Evolutionary conservation across 1,140 invertebrate species (phyloP).

Genomic region (Aricia agestis): DNA sequence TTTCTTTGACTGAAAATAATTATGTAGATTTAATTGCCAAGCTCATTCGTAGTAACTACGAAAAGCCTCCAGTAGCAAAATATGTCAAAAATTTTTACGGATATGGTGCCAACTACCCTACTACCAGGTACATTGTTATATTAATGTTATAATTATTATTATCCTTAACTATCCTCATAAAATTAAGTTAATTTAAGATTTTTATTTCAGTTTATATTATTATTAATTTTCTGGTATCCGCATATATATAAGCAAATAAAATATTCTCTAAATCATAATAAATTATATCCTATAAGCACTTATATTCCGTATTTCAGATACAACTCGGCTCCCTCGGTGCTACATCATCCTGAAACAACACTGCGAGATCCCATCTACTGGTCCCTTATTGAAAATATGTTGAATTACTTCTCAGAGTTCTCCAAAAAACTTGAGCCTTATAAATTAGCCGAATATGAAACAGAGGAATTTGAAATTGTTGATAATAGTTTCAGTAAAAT

Average conservation of each 20-base stretch:
- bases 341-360: slow-evolving; percentile 77
- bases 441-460: slow-evolving; percentile 75
- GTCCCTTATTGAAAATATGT: slow-evolving; percentile 77
- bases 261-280: too few relatives aligned
- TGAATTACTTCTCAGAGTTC: slow-evolving; percentile 77
- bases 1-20: slow-evolving; percentile 51
- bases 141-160: neutral
- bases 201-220: too few relatives aligned
- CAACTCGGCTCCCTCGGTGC: slow-evolving; percentile 68
- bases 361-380: slow-evolving; percentile 81
- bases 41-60: slow-evolving; percentile 54
- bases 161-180: too few relatives aligned
- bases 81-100: slow-evolving; percentile 52
- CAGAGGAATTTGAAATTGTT: slow-evolving; percentile 72
- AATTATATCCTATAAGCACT: neutral
- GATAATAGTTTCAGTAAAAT: slow-evolving; percentile 64
- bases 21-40: slow-evolving; percentile 51
- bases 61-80: slow-evolving; percentile 49
- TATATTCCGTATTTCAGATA: slow-evolving; percentile 47
- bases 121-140: slow-evolving; percentile 41
- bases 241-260: too few relatives aligned
- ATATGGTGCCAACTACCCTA: slow-evolving; percentile 46
- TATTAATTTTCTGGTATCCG: too few relatives aligned
- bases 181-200: too few relatives aligned
- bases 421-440: slow-evolving; percentile 77